Evolutionary conservation across 2,888 invertebrate genomes (phyloP).

Genomic region (Lithophane leautieri): DNA sequence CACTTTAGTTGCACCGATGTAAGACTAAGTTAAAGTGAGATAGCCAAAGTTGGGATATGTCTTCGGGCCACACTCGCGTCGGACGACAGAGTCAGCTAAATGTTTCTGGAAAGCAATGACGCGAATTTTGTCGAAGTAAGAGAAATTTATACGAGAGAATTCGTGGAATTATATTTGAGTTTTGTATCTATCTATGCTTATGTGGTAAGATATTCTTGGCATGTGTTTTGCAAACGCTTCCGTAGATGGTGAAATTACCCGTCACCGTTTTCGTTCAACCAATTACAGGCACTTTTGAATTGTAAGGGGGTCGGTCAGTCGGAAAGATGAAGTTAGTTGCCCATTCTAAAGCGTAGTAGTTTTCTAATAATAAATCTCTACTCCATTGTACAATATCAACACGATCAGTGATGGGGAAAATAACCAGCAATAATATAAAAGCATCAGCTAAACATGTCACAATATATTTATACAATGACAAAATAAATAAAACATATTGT

Average conservation of each 20-base stretch:
- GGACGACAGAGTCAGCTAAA: slow-evolving; percentile 29
- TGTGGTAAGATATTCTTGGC: not conserved
- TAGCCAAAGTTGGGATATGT: slow-evolving; percentile 40
- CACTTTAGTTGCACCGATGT: slow-evolving; percentile 37
- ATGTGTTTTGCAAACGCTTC: no score
- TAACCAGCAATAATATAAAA: no score
- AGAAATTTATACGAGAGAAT: slow-evolving; percentile 15
- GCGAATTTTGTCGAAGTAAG: slow-evolving; percentile 20
- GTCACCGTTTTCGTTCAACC: no score
- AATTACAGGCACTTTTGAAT: no score
- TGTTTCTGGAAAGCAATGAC: slow-evolving; percentile 27
- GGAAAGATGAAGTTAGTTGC: no score
- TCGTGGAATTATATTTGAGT: slow-evolving; percentile 13
- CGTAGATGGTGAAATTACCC: no score
- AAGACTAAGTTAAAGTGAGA: slow-evolving; percentile 44
- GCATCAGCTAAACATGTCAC: no score
- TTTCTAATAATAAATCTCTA: no score
- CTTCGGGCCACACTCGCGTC: slow-evolving; percentile 8
- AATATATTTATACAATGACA: not conserved
- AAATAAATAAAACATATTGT: slow-evolving; percentile 18
- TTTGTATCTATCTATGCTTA: not conserved
- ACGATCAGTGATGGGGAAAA: no score
- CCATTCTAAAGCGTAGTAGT: no score
- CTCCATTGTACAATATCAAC: no score
- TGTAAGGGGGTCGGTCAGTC: no score